Evolutionary conservation across 2,888 invertebrate genomes (phyloP).

Genomic region (Lordiphosa andalusiaca): DNA sequence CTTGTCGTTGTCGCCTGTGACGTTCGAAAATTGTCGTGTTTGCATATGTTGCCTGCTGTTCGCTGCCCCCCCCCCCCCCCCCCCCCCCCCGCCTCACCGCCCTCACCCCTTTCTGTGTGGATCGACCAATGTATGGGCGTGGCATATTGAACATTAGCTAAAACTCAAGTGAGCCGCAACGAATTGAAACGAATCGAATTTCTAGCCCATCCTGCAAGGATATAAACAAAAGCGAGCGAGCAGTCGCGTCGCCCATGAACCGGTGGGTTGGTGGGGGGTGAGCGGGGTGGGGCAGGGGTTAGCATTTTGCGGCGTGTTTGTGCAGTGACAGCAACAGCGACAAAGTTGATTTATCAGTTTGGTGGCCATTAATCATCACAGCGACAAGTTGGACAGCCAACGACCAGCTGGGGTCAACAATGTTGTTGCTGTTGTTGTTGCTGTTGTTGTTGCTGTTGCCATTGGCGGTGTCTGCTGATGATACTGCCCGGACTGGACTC

Average conservation of each 20-base stretch:
- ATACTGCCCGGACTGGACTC: conserved; percentile 13
- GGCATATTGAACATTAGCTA: conserved; percentile 70
- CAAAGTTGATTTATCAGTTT: conserved; percentile 77
- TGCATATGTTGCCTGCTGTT: conserved; percentile 56
- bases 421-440: conserved; percentile 37
- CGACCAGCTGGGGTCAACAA: conserved; percentile 72
- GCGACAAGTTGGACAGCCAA: conserved; percentile 76
- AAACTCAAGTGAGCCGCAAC: conserved; percentile 71
- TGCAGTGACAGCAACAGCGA: conserved; percentile 72
- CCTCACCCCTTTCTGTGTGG: neutral
- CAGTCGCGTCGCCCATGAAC: neutral
- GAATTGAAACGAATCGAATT: conserved; percentile 65
- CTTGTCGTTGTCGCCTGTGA: conserved; percentile 13
- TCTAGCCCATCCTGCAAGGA: conserved; percentile 23
- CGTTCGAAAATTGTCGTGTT: conserved; percentile 57
- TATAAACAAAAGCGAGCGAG: conserved; percentile 15
- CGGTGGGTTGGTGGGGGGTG: neutral
- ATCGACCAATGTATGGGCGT: conserved; percentile 40
- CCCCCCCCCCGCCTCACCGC: too few species aligned
- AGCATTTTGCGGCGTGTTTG: conserved; percentile 69
- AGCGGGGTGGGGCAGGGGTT: conserved; percentile 25
- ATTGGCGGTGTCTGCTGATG: conserved; percentile 6
- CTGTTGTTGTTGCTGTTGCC: conserved; percentile 35
- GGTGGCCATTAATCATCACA: conserved; percentile 75
- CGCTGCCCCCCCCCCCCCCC: neutral